A percentile compares a stretch with the other conserved stretches of the same genome.
Evolutionary conservation across 2,797 vertebrate genomes (phyloP).

Genomic region (Malacoctenus gilli): DNA sequence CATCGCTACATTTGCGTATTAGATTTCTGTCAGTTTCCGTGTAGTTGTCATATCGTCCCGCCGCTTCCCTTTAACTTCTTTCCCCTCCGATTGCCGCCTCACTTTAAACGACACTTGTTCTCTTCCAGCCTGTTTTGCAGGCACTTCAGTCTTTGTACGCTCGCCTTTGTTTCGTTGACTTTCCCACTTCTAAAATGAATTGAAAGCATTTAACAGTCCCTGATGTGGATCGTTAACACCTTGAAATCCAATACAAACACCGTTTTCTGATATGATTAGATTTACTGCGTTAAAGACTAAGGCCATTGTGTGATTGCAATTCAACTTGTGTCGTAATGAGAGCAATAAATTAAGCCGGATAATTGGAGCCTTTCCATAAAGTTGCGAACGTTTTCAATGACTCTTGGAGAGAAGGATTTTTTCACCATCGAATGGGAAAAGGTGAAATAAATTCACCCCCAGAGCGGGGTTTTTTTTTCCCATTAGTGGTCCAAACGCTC

Average conservation of each 20-base stretch:
- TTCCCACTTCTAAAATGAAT: not conserved
- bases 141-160: not conserved
- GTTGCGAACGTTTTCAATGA: not conserved
- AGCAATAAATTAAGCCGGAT: conserved; percentile 5
- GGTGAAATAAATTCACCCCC: too few species aligned
- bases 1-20: too few species aligned
- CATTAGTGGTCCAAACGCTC: too few species aligned
- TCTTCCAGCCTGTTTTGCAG: conserved; percentile 8
- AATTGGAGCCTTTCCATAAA: conserved; percentile 17
- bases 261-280: conserved; percentile 14
- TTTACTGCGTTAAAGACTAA: conserved; percentile 11
- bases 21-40: too few species aligned
- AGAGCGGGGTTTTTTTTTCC: too few species aligned
- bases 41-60: too few species aligned
- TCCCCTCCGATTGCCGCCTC: not conserved
- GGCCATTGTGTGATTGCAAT: conserved; percentile 4
- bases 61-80: not conserved
- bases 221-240: conserved; percentile 17
- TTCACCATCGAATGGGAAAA: too few species aligned
- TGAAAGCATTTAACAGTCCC: conserved; percentile 14
- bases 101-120: not conserved
- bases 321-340: conserved; percentile 11
- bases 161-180: conserved; percentile 5
- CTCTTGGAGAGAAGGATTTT: too few species aligned
- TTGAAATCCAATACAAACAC: conserved; percentile 33